These are phyloP conservation scores for Boloria selene DNA, from an alignment of 2,888 invertebrate species.

Conservation along the genomic window DNA sequence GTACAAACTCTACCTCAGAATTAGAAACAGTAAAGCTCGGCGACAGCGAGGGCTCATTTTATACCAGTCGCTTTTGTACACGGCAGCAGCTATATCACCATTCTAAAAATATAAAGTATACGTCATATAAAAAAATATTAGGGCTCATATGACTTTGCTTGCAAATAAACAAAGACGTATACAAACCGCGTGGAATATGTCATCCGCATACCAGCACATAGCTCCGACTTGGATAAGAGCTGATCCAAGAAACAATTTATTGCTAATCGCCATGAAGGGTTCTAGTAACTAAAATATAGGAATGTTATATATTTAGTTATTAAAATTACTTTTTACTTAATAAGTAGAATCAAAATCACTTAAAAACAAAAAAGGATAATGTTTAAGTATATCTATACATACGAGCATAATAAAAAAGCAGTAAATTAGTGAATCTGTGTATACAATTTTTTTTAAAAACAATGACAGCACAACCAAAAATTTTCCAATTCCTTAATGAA, in stretches of 20 bases:
- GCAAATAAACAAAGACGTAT: not conserved
- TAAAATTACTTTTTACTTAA: too few relatives aligned
- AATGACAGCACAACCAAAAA: too few relatives aligned
- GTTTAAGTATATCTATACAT: too few relatives aligned
- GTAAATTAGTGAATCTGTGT: too few relatives aligned
- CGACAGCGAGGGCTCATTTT: constrained; percentile 64
- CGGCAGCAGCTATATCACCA: constrained; percentile 62
- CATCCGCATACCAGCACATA: constrained; percentile 76
- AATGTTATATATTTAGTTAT: too few relatives aligned
- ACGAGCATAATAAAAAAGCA: too few relatives aligned
- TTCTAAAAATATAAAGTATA: constrained; percentile 52
- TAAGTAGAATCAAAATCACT: too few relatives aligned
- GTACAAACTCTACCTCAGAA: constrained; percentile 64
- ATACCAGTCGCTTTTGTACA: constrained; percentile 72
- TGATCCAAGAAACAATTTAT: constrained; percentile 68
- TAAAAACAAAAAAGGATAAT: too few relatives aligned
- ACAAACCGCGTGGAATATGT: constrained; percentile 68
- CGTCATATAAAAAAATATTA: not conserved
- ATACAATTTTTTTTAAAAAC: too few relatives aligned
- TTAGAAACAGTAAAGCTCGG: constrained; percentile 64
- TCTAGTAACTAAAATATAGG: constrained; percentile 64
- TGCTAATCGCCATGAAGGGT: constrained; percentile 66
- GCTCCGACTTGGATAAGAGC: constrained; percentile 73
- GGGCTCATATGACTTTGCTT: not conserved
- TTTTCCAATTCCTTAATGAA: too few relatives aligned